phyloP scores from a whole-genome alignment of 2,888 invertebrate genomes.

The Clivina fossor region DNA sequence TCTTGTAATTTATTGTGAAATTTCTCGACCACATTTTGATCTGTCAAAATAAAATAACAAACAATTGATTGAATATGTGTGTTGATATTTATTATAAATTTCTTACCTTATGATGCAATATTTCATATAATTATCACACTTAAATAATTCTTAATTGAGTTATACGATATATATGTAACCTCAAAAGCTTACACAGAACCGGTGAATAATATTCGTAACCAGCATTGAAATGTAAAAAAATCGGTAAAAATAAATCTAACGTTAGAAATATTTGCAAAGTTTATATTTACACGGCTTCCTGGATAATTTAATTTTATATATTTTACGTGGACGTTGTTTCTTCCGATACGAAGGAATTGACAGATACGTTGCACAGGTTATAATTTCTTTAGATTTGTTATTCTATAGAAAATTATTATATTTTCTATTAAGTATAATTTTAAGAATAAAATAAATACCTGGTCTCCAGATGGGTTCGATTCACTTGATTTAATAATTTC shows the following conservation, averaged over 20 bases:
- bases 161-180: too few relatives aligned
- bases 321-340: neutral
- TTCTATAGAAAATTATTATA: neutral
- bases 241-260: neutral
- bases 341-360: constrained; percentile 20
- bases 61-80: constrained; percentile 15
- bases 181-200: constrained; percentile 15
- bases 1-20: constrained; percentile 18
- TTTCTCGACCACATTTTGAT: constrained; percentile 30
- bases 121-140: too few relatives aligned
- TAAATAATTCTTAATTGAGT: too few relatives aligned
- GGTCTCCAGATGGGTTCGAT: neutral
- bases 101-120: constrained; percentile 6
- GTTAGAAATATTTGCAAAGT: constrained; percentile 9
- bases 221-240: constrained; percentile 2
- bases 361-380: constrained; percentile 8
- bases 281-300: neutral
- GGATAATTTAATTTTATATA: neutral
- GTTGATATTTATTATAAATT: constrained; percentile 18
- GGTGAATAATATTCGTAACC: constrained; percentile 8
- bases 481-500: neutral
- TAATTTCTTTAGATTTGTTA: constrained; percentile 14
- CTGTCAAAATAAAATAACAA: constrained; percentile 23
- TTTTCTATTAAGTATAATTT: constrained; percentile 12
- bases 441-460: neutral